Evolutionary conservation across 2,113 vertebrate species (phyloP).

Genomic region (Candoia aspera): DNA sequence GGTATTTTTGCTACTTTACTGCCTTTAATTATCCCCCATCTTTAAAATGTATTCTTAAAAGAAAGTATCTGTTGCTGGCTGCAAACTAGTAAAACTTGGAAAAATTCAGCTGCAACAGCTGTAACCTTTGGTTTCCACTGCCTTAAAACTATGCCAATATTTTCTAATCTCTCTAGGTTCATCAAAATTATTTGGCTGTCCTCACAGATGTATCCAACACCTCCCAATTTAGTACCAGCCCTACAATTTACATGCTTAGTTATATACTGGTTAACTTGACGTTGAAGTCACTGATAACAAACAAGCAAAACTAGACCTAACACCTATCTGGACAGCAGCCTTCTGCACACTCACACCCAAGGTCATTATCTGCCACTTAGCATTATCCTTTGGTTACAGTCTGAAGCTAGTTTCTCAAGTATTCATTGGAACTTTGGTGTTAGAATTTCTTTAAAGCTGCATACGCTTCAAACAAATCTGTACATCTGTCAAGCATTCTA

Average conservation of each 20-base stretch:
- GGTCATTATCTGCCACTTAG: slow-evolving; percentile 31
- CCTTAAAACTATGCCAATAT: slow-evolving; percentile 3
- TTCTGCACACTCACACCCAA: slow-evolving; percentile 21
- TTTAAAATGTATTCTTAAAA: not conserved
- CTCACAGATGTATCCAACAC: not conserved
- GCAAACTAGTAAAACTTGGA: slow-evolving; percentile 9
- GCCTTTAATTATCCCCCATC: not conserved
- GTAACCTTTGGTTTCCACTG: not conserved
- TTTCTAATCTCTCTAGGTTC: slow-evolving; percentile 23
- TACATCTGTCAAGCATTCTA: not conserved
- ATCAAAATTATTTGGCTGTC: slow-evolving; percentile 6
- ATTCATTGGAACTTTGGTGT: not conserved
- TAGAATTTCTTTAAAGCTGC: not conserved
- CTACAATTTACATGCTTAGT: slow-evolving; percentile 12
- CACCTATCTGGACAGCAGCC: slow-evolving; percentile 8
- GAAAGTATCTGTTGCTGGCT: not conserved
- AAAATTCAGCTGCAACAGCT: not conserved
- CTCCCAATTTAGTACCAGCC: slow-evolving; percentile 25
- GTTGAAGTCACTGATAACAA: slow-evolving; percentile 26
- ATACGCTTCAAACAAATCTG: not conserved
- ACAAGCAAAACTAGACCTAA: slow-evolving; percentile 24
- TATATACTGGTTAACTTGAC: slow-evolving; percentile 16
- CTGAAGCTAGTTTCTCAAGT: slow-evolving; percentile 12
- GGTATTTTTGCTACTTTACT: not conserved
- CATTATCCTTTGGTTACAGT: slow-evolving; percentile 14